Evolutionary conservation across 2,797 vertebrate species (phyloP).

Genomic region (Serranus cabrilla): DNA sequence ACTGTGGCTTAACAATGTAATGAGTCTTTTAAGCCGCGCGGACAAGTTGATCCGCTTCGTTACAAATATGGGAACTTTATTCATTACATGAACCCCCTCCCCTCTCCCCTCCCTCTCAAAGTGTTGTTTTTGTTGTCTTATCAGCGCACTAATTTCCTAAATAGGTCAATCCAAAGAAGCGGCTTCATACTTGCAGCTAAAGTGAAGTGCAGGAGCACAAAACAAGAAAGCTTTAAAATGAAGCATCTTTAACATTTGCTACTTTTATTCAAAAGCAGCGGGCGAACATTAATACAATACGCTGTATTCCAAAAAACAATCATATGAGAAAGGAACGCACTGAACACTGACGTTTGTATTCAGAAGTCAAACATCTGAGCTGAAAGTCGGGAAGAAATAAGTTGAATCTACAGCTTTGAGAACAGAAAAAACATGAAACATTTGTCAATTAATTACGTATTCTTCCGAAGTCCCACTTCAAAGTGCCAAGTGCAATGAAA

Average conservation of each 20-base stretch:
- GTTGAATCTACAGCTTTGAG: slow-evolving; percentile 13
- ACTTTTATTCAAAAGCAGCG: slow-evolving; percentile 11
- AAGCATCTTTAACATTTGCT: neutral
- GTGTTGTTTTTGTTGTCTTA: slow-evolving; percentile 73
- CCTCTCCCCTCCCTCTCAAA: slow-evolving; percentile 28
- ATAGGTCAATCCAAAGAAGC: slow-evolving; percentile 72
- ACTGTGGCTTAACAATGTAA: slow-evolving; percentile 78
- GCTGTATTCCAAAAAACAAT: neutral
- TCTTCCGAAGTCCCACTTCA: slow-evolving; percentile 7
- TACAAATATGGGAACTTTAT: slow-evolving; percentile 80
- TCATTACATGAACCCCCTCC: slow-evolving; percentile 63
- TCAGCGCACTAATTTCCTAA: slow-evolving; percentile 65
- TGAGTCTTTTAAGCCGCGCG: slow-evolving; percentile 75
- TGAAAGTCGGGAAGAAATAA: neutral
- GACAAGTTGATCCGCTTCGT: slow-evolving; percentile 81
- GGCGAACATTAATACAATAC: neutral
- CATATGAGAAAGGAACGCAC: neutral
- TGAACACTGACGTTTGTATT: neutral
- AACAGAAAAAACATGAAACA: slow-evolving; percentile 16
- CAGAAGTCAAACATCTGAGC: neutral
- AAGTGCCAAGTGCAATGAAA: slow-evolving; percentile 29
- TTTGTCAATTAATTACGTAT: slow-evolving; percentile 19
- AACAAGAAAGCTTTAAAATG: slow-evolving; percentile 12
- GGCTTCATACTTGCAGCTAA: slow-evolving; percentile 11
- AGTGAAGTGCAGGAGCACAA: slow-evolving; percentile 21